Percentiles rank a stretch among this genome's conserved stretches.
phyloP scores from a whole-genome alignment of 2,113 vertebrate species.

The Megaceryle torquata region DNA sequence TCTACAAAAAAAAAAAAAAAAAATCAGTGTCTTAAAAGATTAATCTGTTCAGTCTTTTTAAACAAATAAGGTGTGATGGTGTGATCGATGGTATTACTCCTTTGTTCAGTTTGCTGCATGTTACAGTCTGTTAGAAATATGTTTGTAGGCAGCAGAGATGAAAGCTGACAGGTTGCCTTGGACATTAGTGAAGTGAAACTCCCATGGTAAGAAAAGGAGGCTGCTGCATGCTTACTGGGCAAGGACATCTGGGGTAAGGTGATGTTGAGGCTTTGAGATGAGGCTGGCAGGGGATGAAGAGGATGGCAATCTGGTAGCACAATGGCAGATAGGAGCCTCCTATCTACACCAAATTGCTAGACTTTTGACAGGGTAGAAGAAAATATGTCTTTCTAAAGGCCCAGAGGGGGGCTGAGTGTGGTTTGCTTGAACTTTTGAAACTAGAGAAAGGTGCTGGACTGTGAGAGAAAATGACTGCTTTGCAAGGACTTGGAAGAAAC shows the following conservation, averaged over 20 bases:
- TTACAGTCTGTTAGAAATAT: not conserved
- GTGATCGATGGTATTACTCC: not conserved
- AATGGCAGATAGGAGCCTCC: not conserved
- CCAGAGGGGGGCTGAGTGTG: rapidly evolving
- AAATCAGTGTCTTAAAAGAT: not conserved
- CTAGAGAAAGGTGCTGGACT: not conserved
- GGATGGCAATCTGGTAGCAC: rapidly evolving
- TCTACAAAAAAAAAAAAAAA: not conserved
- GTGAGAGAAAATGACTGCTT: not conserved
- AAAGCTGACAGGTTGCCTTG: not conserved
- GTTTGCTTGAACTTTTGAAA: not conserved
- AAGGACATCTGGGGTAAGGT: not conserved
- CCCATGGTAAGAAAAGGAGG: not conserved
- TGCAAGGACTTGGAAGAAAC: not conserved
- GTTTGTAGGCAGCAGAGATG: not conserved
- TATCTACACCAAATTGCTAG: too few relatives aligned
- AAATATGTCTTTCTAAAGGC: not conserved
- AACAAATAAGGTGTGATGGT: not conserved
- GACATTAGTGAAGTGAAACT: not conserved
- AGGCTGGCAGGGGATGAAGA: not conserved
- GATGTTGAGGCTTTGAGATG: not conserved
- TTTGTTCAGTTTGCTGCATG: not conserved
- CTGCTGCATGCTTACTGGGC: not conserved
- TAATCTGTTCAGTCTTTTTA: not conserved
- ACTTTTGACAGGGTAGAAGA: not conserved